phyloP scores from a whole-genome alignment of 2,113 vertebrate genomes.

The Thermophis baileyi region DNA sequence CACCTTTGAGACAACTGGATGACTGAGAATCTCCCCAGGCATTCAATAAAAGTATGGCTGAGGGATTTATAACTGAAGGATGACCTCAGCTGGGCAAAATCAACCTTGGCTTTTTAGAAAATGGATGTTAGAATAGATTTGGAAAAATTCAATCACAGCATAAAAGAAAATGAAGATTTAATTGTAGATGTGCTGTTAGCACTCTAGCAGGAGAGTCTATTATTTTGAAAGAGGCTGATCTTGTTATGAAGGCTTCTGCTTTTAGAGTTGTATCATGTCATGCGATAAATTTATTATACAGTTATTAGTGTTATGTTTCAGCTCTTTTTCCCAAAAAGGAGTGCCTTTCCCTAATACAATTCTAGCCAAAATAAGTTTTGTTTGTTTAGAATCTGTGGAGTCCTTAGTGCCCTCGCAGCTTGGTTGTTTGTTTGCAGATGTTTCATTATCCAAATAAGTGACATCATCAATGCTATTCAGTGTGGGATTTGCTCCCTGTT shows the following conservation, averaged over 20 bases:
- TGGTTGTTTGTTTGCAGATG: not conserved
- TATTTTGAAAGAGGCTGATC: slow-evolving; percentile 84
- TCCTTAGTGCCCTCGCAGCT: not conserved
- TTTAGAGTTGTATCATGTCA: slow-evolving; percentile 79
- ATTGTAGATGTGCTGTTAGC: slow-evolving; percentile 61
- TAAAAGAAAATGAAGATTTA: slow-evolving; percentile 36
- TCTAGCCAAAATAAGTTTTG: no score
- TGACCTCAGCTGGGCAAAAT: slow-evolving; percentile 77
- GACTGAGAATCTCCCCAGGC: not conserved
- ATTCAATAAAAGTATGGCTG: slow-evolving; percentile 76
- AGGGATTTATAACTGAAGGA: slow-evolving; percentile 85
- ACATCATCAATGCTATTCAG: not conserved
- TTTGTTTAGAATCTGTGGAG: not conserved
- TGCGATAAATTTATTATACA: slow-evolving; percentile 71
- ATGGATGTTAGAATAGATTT: slow-evolving; percentile 86
- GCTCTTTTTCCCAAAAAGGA: not conserved
- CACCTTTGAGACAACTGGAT: not conserved
- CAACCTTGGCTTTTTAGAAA: slow-evolving; percentile 83
- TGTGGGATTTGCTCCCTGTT: not conserved
- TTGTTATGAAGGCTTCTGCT: slow-evolving; percentile 82
- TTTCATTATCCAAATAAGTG: not conserved
- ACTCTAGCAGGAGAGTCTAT: slow-evolving; percentile 80
- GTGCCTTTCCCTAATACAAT: no score
- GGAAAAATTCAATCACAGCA: slow-evolving; percentile 65
- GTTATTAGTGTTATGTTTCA: slow-evolving; percentile 15